A percentile compares a stretch with the other conserved stretches of the same genome.
phyloP scores from a whole-genome alignment of 2,113 vertebrate species.

The Thamnophis sirtalis region DNA sequence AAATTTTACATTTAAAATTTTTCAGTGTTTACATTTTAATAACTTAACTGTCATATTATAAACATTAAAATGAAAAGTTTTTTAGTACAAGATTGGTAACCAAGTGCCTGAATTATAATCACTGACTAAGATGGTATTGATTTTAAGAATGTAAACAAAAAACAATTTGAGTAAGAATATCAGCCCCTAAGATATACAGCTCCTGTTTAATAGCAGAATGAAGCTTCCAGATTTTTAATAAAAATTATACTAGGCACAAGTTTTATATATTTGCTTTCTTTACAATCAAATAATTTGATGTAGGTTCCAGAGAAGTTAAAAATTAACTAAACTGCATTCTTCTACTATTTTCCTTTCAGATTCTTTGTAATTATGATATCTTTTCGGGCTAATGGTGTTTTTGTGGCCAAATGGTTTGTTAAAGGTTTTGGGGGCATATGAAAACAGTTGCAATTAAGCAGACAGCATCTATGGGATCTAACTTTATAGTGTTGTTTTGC shows the following conservation, averaged over 20 bases:
- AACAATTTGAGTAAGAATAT: neutral
- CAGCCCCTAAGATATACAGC: neutral
- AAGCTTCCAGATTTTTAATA: neutral
- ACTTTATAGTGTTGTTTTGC: neutral
- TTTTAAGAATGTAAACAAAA: neutral
- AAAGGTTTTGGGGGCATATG: neutral
- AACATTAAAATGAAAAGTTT: neutral
- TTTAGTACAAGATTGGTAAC: neutral
- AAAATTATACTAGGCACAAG: neutral
- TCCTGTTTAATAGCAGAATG: neutral
- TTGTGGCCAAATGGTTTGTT: neutral
- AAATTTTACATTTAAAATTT: neutral
- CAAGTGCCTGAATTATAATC: neutral
- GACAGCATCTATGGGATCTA: neutral
- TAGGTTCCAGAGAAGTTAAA: neutral
- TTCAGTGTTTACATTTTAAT: neutral
- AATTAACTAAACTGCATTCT: neutral
- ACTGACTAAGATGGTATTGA: neutral
- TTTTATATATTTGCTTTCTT: neutral
- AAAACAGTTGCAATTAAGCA: neutral
- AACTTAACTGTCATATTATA: neutral
- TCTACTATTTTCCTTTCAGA: neutral
- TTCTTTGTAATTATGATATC: neutral
- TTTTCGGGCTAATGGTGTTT: neutral
- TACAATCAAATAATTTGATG: neutral